Percentiles rank a stretch among this genome's conserved stretches.
These are phyloP conservation scores for Aproaerema taeniolella DNA, from an alignment of 2,888 invertebrate species.

Conservation along the genomic window DNA sequence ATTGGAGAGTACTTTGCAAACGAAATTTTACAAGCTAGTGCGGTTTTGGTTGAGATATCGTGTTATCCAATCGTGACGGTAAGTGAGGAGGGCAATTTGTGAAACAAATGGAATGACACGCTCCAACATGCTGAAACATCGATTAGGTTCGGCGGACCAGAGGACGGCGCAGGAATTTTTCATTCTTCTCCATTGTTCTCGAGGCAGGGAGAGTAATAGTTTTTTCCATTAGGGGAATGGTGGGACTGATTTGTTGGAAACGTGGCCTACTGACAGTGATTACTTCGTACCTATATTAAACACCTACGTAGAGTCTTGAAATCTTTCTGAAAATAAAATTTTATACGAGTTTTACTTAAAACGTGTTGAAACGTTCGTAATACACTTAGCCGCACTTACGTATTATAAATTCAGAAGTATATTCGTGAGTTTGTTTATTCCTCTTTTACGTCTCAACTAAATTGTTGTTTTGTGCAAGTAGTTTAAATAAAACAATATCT, in stretches of 20 bases:
- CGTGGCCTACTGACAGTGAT: slow-evolving; percentile 19
- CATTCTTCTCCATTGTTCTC: slow-evolving; percentile 37
- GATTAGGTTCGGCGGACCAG: slow-evolving; percentile 31
- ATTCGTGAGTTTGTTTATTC: too few relatives aligned
- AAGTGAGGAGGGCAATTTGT: slow-evolving; percentile 30
- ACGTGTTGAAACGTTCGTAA: too few relatives aligned
- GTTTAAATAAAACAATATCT: too few relatives aligned
- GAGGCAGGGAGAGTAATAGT: slow-evolving; percentile 38
- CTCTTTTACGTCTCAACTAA: too few relatives aligned
- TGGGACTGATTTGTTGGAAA: slow-evolving; percentile 35
- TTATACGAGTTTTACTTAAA: not conserved
- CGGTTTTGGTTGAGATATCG: slow-evolving; percentile 1
- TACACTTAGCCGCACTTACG: too few relatives aligned
- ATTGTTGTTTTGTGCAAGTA: too few relatives aligned
- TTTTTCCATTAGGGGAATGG: slow-evolving; percentile 44
- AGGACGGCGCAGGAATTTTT: slow-evolving; percentile 19
- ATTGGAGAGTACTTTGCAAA: too few relatives aligned
- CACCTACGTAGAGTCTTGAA: not conserved
- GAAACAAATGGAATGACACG: slow-evolving; percentile 41
- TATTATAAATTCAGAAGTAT: too few relatives aligned
- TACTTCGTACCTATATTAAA: not conserved
- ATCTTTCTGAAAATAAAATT: not conserved
- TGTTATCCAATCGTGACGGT: slow-evolving; percentile 2
- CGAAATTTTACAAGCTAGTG: not conserved
- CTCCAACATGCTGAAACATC: slow-evolving; percentile 33